Conservation (phyloP, 2,888 invertebrate species). For the Sylvicola fuscatus region DNA sequence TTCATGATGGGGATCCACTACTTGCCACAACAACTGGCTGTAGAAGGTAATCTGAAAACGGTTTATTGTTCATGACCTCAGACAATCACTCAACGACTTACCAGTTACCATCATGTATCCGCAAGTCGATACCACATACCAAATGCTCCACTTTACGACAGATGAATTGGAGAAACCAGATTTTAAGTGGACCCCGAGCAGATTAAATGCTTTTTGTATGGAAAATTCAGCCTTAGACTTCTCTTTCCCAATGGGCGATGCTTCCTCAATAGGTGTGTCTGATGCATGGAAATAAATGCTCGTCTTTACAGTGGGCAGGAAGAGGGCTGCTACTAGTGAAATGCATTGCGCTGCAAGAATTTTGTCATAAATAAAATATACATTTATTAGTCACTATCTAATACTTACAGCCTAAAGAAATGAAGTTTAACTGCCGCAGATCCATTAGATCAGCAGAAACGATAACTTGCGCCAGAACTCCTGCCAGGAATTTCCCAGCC, state of each 20-base stretch:
- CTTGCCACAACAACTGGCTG: slow-evolving; percentile 67
- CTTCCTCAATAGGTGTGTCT: slow-evolving; percentile 2
- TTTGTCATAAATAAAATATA: not conserved
- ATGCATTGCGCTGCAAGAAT: slow-evolving; percentile 37
- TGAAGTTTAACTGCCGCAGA: slow-evolving; percentile 57
- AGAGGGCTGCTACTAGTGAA: slow-evolving; percentile 54
- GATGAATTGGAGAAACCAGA: slow-evolving; percentile 36
- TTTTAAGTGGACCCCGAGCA: slow-evolving; percentile 36
- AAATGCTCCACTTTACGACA: slow-evolving; percentile 54
- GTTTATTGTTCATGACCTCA: no score
- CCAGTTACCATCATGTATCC: slow-evolving; percentile 30
- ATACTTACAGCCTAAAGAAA: slow-evolving; percentile 45
- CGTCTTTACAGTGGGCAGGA: slow-evolving; percentile 47
- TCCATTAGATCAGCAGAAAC: slow-evolving; percentile 42
- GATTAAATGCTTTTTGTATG: slow-evolving; percentile 10
- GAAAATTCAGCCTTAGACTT: no score
- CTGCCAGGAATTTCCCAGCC: slow-evolving; percentile 57
- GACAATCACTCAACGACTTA: no score
- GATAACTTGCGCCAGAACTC: slow-evolving; percentile 50
- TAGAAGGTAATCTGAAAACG: slow-evolving; percentile 27
- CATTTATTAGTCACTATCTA: slow-evolving; percentile 21
- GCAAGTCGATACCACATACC: slow-evolving; percentile 56
- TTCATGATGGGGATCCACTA: slow-evolving; percentile 26
- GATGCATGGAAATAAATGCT: slow-evolving; percentile 60
- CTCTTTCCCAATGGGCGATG: no score